Evolutionary conservation across 2,888 invertebrate species (phyloP), one percentile per base, ranked within the genome.

Genomic region (Dinocampus coccinellae): DNA sequence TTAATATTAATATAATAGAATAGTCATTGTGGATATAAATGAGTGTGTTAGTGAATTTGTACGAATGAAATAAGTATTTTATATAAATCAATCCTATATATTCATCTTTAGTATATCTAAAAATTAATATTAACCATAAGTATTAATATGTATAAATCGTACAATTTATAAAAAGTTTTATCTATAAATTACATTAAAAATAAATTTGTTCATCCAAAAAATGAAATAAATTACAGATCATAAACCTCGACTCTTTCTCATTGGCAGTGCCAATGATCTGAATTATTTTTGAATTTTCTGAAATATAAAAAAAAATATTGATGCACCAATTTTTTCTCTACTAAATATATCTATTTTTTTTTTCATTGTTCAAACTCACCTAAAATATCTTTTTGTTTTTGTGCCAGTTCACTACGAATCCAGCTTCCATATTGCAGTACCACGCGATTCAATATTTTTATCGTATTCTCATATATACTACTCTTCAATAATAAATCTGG

Each of bases 151-250:
- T 47, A 47, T 47, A 47, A 47, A 47, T n/a, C 16, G 47, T n/a
- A 47, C n/a, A 47, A 47, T 20, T 47, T 47, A 6, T 20, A 6
- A 20, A n/a, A 47, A 6, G 13, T 58, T 64, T 64, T 57, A 64
- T 42, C 52, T 70, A 58, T 39, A 53, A 55, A 33, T 60, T 58
- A 36, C 52, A 16, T 42, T 52, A 70, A 42, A 55, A 60, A 71
- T 85, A 87, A 71, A 85, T 75, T 73, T 85, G 80, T 34, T 79
- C 79, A 73, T 86, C 80, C 34, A 84, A 69, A 70, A 85, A 86
- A 61, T 87, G 85, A 75, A 87, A 84, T 60, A 87, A 78, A 78
- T 87, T 87, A 61, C 83, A 85, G 58, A 87, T 84, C 78, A 79
- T 83, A 2, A 86, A 79, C n/a, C 86, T 81, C 24, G 86, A 85